Evolutionary conservation across 2,113 vertebrate genomes (phyloP).

Genomic region (Emydura subglobosa): DNA sequence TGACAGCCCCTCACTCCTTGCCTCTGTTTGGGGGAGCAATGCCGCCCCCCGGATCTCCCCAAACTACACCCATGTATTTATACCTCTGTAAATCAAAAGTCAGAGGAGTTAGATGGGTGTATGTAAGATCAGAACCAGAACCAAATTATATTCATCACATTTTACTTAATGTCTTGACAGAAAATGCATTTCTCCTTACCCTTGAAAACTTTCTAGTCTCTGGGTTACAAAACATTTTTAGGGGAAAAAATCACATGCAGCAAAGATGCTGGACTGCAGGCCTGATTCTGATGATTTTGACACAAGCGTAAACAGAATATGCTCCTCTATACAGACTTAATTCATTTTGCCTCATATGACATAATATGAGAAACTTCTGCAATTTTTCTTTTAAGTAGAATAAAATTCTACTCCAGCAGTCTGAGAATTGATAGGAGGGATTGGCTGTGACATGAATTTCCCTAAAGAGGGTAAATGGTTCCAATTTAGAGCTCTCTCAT

Average conservation of each 20-base stretch:
- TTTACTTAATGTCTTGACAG: background rate
- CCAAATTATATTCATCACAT: background rate
- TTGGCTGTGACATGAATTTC: background rate
- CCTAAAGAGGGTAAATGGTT: background rate
- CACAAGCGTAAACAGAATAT: background rate
- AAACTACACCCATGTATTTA: background rate
- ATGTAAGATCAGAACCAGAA: background rate
- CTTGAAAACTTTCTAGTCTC: background rate
- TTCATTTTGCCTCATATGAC: rapidly evolving
- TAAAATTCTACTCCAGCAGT: background rate
- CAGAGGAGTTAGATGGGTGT: background rate
- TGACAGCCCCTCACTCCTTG: no score
- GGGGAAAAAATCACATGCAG: background rate
- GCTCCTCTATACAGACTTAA: background rate
- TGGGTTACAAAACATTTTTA: background rate
- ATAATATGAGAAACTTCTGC: background rate
- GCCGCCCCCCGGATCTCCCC: no score
- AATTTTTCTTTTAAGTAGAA: background rate
- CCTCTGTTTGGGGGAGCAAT: no score
- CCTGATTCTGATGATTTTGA: background rate
- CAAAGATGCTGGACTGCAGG: background rate
- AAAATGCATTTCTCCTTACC: background rate
- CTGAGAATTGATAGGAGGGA: background rate
- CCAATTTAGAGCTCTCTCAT: no score
- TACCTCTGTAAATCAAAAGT: background rate